Conservation (phyloP, 1,140 invertebrate genomes). For the Danaus plexippus region DNA sequence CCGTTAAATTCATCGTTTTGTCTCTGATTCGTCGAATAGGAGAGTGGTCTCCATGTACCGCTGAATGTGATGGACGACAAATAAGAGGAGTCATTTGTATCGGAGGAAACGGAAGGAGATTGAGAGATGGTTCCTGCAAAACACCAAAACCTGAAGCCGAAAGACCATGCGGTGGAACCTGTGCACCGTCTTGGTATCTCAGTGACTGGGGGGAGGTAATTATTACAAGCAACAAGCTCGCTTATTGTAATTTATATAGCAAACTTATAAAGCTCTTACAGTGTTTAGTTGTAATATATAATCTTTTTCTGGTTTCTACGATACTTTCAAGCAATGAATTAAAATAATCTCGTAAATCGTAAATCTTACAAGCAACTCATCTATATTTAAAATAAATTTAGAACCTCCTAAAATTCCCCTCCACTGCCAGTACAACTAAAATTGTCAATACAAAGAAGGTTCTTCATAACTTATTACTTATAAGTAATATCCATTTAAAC, state of each 20-base stretch:
- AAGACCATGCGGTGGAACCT: slow-evolving; percentile 49
- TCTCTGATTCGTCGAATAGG: slow-evolving; percentile 37
- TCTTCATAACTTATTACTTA: too few relatives aligned
- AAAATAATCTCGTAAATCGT: too few relatives aligned
- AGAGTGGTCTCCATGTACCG: slow-evolving; percentile 78
- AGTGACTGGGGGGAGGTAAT: slow-evolving; percentile 75
- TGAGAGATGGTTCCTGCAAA: slow-evolving; percentile 50
- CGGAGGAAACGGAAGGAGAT: slow-evolving; percentile 56
- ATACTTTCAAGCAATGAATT: too few relatives aligned
- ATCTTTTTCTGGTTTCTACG: neutral
- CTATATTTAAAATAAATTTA: too few relatives aligned
- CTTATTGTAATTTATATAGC: neutral
- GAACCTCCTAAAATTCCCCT: too few relatives aligned
- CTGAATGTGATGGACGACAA: slow-evolving; percentile 74
- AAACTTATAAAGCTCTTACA: neutral
- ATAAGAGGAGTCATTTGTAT: slow-evolving; percentile 74
- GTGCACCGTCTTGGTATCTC: slow-evolving; percentile 73
- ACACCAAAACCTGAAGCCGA: slow-evolving; percentile 47
- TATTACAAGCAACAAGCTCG: neutral
- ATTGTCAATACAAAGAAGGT: too few relatives aligned
- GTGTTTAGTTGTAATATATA: neutral
- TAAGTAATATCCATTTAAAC: too few relatives aligned
- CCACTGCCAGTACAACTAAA: too few relatives aligned
- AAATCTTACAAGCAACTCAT: too few relatives aligned
- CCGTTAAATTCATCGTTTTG: too few relatives aligned